Conservation (phyloP, 2,113 vertebrate genomes). For the Cervus canadensis region DNA sequence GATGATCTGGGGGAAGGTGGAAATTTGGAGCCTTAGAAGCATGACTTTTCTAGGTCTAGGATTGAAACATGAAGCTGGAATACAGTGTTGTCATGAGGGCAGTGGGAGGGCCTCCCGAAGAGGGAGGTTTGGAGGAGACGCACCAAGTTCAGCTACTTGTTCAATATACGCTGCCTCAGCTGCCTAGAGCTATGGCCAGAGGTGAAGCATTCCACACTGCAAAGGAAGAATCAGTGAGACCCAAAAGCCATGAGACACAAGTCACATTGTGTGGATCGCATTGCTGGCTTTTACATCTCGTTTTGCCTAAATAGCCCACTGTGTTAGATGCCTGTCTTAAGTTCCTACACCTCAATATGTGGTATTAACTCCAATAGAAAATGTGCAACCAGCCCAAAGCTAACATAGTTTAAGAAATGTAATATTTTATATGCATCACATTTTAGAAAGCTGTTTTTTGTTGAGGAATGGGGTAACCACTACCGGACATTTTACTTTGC, state of each 20-base stretch:
- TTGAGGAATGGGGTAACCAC: not conserved
- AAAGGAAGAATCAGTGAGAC: not conserved
- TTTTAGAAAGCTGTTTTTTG: slow-evolving; percentile 59
- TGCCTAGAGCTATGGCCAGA: not conserved
- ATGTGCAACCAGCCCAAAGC: slow-evolving; percentile 29
- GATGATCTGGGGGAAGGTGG: not conserved
- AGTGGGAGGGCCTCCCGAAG: not conserved
- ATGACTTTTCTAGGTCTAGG: not conserved
- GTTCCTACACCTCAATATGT: slow-evolving; percentile 28
- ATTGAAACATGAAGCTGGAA: not conserved
- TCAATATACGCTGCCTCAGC: not conserved
- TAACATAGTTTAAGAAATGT: slow-evolving; percentile 51
- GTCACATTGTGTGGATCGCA: slow-evolving; percentile 40
- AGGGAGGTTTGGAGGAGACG: not conserved
- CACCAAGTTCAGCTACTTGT: not conserved
- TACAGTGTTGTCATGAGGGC: not conserved
- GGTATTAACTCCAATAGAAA: slow-evolving; percentile 58
- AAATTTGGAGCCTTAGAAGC: not conserved
- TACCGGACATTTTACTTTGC: slow-evolving; percentile 60
- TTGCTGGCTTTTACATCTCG: not conserved
- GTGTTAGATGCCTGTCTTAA: not conserved
- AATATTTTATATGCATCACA: slow-evolving; percentile 55
- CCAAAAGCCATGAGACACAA: not conserved
- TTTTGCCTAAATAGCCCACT: slow-evolving; percentile 32
- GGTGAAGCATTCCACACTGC: not conserved